Conservation (phyloP, 1,140 invertebrate species). For the Melipona quadrifasciata region DNA sequence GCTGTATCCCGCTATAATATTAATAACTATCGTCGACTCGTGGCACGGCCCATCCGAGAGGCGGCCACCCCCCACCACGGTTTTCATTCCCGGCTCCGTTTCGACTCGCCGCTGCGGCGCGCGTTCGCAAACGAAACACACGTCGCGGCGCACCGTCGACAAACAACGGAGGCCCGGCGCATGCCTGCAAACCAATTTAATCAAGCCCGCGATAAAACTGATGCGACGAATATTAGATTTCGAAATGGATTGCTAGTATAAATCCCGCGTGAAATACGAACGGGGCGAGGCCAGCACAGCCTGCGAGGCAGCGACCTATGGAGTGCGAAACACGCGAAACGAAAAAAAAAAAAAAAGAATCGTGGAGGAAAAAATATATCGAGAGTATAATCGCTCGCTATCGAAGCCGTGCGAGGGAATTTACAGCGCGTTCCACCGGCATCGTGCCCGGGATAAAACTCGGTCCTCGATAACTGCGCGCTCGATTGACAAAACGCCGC, state of each 20-base stretch:
- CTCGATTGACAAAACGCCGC: slow-evolving; percentile 8
- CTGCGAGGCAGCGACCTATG: background rate
- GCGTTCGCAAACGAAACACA: slow-evolving; percentile 35
- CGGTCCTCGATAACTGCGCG: background rate
- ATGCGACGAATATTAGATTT: slow-evolving; percentile 54
- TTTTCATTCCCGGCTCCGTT: slow-evolving; percentile 21
- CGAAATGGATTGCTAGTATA: slow-evolving; percentile 60
- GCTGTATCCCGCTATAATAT: slow-evolving; percentile 39
- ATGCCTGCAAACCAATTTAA: slow-evolving; percentile 62
- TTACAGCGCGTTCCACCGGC: slow-evolving; percentile 7
- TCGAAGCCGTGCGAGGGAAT: slow-evolving; percentile 16
- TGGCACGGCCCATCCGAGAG: background rate
- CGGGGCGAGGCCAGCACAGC: background rate
- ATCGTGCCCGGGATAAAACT: background rate
- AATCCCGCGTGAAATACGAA: slow-evolving; percentile 57
- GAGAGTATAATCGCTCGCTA: slow-evolving; percentile 14
- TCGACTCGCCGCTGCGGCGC: background rate
- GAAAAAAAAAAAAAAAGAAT: background rate
- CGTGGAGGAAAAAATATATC: background rate
- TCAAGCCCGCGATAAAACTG: slow-evolving; percentile 65
- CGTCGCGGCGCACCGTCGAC: slow-evolving; percentile 6
- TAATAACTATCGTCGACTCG: slow-evolving; percentile 56
- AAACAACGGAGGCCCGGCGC: slow-evolving; percentile 30
- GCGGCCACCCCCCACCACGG: too few relatives aligned
- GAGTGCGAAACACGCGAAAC: background rate